Evolutionary conservation across 1,140 invertebrate genomes (phyloP).

Genomic region (Pseudoatta argentina): DNA sequence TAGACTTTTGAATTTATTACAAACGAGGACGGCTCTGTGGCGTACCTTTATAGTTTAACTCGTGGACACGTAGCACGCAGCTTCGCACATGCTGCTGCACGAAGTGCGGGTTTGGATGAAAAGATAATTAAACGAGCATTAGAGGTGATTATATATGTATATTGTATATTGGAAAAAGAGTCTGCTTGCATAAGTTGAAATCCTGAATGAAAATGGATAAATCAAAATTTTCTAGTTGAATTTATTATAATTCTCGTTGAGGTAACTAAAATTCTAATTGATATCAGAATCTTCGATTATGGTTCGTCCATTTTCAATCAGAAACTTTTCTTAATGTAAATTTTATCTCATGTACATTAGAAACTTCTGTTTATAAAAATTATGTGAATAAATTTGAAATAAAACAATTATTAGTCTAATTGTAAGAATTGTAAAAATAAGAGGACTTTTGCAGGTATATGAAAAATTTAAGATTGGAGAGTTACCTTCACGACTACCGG

Average conservation of each 20-base stretch:
- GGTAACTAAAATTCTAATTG: too few species aligned
- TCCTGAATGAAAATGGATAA: too few species aligned
- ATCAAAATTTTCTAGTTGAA: too few species aligned
- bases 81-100: conserved; percentile 77
- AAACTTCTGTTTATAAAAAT: background rate
- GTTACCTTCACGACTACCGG: conserved; percentile 51
- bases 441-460: conserved; percentile 59
- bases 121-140: conserved; percentile 66
- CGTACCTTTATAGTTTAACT: conserved; percentile 73
- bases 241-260: too few species aligned
- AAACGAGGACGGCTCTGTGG: conserved; percentile 67
- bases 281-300: too few species aligned
- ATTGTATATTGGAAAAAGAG: background rate
- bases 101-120: conserved; percentile 66
- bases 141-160: conserved; percentile 42
- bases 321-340: too few species aligned
- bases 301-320: too few species aligned
- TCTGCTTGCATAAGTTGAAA: background rate
- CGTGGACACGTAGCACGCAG: conserved; percentile 69
- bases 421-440: background rate
- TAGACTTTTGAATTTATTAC: conserved; percentile 76
- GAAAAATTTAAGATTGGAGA: conserved; percentile 57
- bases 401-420: conserved; percentile 1
- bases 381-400: background rate
- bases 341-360: background rate